Percentiles rank a stretch among this genome's conserved stretches.
These are phyloP conservation scores for Xiphorhynchus elegans DNA, from an alignment of 2,113 vertebrate species.

Conservation along the genomic window DNA sequence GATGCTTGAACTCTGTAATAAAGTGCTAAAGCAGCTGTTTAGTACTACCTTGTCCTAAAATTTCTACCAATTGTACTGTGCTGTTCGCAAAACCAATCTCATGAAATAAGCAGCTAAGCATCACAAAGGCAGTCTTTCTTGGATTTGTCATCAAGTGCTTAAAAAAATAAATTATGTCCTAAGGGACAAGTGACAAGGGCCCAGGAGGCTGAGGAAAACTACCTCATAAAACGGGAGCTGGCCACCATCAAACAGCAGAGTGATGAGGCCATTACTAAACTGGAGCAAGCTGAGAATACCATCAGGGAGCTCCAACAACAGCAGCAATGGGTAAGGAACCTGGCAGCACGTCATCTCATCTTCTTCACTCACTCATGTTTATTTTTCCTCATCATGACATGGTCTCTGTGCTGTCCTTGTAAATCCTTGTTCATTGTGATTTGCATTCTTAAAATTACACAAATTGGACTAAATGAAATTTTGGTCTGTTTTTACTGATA, in stretches of 20 bases:
- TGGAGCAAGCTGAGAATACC: conserved; percentile 93
- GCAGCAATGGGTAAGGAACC: conserved; percentile 92
- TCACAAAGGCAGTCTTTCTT: conserved; percentile 72
- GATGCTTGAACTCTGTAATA: conserved; percentile 30
- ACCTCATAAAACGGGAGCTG: conserved; percentile 99
- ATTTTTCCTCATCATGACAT: conserved; percentile 39
- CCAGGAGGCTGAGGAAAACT: conserved; percentile 99
- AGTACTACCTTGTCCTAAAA: conserved; percentile 65
- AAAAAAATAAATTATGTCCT: conserved; percentile 87
- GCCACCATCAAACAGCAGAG: conserved; percentile 97
- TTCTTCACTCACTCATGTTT: conserved; percentile 43
- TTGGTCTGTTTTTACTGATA: neutral
- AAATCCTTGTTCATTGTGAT: conserved; percentile 48
- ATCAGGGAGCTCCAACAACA: conserved; percentile 92
- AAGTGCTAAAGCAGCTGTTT: conserved; percentile 57
- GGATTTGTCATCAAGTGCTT: conserved; percentile 75
- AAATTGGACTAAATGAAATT: neutral
- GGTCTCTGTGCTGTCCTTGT: conserved; percentile 55
- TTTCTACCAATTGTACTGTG: conserved; percentile 52
- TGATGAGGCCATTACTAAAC: conserved; percentile 92
- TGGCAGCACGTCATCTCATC: conserved; percentile 65
- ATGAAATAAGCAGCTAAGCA: conserved; percentile 68
- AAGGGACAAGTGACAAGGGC: conserved; percentile 99
- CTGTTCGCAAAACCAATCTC: conserved; percentile 60
- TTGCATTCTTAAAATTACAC: conserved; percentile 6